phyloP scores from a whole-genome alignment of 2,888 invertebrate genomes.

The Stomorhina lunata region DNA sequence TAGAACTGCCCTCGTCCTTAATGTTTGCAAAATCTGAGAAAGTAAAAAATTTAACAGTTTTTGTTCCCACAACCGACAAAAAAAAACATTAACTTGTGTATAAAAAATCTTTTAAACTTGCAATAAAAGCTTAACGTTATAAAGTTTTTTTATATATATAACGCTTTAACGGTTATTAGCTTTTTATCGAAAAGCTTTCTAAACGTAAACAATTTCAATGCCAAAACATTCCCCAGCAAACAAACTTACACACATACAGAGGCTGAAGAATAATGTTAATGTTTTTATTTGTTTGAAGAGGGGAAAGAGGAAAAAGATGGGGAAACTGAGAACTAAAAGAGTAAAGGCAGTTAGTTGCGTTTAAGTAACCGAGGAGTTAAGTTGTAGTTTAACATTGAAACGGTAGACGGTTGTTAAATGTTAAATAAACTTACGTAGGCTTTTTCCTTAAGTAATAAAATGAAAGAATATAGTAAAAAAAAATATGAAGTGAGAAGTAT shows the following conservation, averaged over 20 bases:
- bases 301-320: too few species aligned
- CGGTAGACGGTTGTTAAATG: background rate
- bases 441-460: too few species aligned
- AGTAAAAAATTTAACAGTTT: too few species aligned
- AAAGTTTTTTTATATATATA: background rate
- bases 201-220: slow-evolving; percentile 4
- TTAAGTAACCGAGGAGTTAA: slow-evolving; percentile 58
- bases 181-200: slow-evolving; percentile 27
- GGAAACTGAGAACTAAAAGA: background rate
- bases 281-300: too few species aligned
- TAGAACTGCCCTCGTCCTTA: too few species aligned
- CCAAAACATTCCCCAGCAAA: slow-evolving; percentile 1
- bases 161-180: background rate
- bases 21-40: too few species aligned
- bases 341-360: slow-evolving; percentile 52
- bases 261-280: too few species aligned
- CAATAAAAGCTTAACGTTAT: background rate
- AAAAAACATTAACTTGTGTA: too few species aligned
- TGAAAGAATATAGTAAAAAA: too few species aligned
- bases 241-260: too few species aligned
- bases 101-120: background rate
- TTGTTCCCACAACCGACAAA: too few species aligned
- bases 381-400: slow-evolving; percentile 25
- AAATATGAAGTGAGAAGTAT: slow-evolving; percentile 5
- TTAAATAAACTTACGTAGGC: slow-evolving; percentile 53